Base-by-base conservation (phyloP, 2,888 invertebrate species). In the Opisthograptis luteolata region DNA sequence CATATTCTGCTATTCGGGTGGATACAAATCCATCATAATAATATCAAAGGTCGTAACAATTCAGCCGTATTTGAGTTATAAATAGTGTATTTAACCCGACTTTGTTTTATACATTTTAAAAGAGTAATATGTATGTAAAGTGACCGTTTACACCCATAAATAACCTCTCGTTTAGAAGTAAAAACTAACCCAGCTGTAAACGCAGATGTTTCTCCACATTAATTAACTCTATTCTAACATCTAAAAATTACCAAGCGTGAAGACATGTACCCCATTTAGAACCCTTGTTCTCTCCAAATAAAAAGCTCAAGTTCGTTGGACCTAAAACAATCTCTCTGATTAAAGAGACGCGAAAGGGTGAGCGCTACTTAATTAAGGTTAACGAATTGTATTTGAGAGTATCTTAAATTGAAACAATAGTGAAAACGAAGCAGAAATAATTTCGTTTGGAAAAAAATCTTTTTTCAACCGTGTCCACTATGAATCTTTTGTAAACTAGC, bases 311-410 rank as follows among this genome's bases (percentile, higher is more conserved):
- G 48, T 52, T 52, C 48, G 30, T 45, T 48, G 43, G 52, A 56
- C 56, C 45, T 45, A 49, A 49, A 49, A 52, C 52, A 52, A 52
- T 44, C 48, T 30, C 25, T 34, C 41, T 52, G 56, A 56, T 52
- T 56, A 52, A 52, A 55, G 47, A 47, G 47, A 50, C 42, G 28
- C 45, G 40, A 47, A 40, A 32, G 40, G 55, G 43, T 37, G 49
- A 20, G 37, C 2, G 20, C 34, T 39, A 49, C 47, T 51, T 51
- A 55, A 51, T 55, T 55, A 51, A 47, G 32, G 32, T 41, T 43
- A 47, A 47, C 55, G 44, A 51, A 51, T 44, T 47, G 50, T 51
- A 30, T 44, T 47, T 30, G 32, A 10, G 9, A 36, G 45, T 53
- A 40, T 32, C 27, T 49, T 45, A 30, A 32, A 54, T 54, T 45